Evolutionary conservation across 2,797 vertebrate species (phyloP), one percentile per base, ranked within the genome.

Genomic region (Spatula clypeata): DNA sequence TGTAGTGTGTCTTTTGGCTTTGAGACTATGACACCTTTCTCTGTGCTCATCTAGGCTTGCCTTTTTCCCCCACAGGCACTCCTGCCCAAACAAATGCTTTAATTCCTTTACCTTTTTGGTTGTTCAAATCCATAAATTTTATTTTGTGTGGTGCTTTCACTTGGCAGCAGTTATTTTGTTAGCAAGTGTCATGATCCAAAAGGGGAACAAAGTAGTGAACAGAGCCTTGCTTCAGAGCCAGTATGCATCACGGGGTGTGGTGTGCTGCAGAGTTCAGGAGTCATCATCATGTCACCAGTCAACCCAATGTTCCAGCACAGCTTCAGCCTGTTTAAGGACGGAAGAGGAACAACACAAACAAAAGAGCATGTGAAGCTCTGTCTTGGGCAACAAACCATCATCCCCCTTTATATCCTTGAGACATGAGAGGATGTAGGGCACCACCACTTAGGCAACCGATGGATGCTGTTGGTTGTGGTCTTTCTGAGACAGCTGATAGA

Each of bases 81-180:
- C 14, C 36, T 76, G 19, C 32, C 29, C 14, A 88, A 72, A 53
- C 19, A 60, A 71, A 44, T 27, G 31, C 27, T 18, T 42, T 21
- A 26, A 77, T 29, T 23, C 38, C 23, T 17, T n/a, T 21, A 38
- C 1, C 1, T 19, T 87, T 18, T 24, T 55, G 29, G 24, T 29
- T n/a, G 3, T 42, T 84, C 62, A 53, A 12, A 31, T 31, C 53
- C 32, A 36, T 16, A 26, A 31, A 23, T 42, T 29, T 80, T 58
- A 20, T 36, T 91, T 79, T 54, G 27, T 27, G 15, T 75, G 21
- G 36, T 53, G 16, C 29, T 91, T 86, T 84, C 24, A 9, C 18
- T 42, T 60, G 27, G 20, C 49, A 67, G 55, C 4, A 31, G 27
- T 18, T 44, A 14, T 24, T 53, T 24, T 0, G 0, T 45, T 76